Base-by-base conservation (phyloP, 2,113 vertebrate genomes). In the Odontesthes bonariensis region DNA sequence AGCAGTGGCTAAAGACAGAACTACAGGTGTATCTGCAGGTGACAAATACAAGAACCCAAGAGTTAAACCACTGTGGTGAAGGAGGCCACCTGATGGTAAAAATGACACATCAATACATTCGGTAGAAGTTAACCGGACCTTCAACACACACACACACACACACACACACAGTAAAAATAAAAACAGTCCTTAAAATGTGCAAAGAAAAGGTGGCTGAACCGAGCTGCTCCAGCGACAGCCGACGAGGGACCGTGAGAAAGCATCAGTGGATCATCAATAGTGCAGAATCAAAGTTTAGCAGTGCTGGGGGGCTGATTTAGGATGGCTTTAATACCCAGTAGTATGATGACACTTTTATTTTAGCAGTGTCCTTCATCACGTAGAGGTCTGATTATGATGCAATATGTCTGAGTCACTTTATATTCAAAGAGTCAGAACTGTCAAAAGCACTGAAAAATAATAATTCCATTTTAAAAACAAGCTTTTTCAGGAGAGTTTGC, bases 121-220 rank as follows among this genome's bases (percentile, higher is more conserved):
- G 80, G 78, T 73, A 75, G 35, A 58, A 59, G 76, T 77, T 22
- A 59, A 27, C 42, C 14, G 54, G 47, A 67, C 64, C 52, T 8
- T 23, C 20, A n/a, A 57, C 32, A 57, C 73, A 58, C 56, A 69
- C 61, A 56, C 61, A 55, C 33, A 20, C 77, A 32, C 58, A 51
- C 75, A 79, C 55, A 27, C 27, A 42, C 51, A 42, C 49, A 51
- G 35, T 44, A 58, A 5, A 16, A 54, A 93, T 95, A 95, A 95
- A 79, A 77, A 82, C 12, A 72, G 57, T 82, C 65, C 85, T 83
- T 75, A 84, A 95, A 97, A 95, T 97, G 97, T 98, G 96, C 96
- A 98, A 98, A 97, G 73, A 76, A 92, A 96, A 95, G 92, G 80
- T 95, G 89, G 95, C 94, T 91, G 94, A 95, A 91, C 92, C 77